Base-by-base conservation (phyloP, 1,140 invertebrate species). In the Aphis craccivora region DNA sequence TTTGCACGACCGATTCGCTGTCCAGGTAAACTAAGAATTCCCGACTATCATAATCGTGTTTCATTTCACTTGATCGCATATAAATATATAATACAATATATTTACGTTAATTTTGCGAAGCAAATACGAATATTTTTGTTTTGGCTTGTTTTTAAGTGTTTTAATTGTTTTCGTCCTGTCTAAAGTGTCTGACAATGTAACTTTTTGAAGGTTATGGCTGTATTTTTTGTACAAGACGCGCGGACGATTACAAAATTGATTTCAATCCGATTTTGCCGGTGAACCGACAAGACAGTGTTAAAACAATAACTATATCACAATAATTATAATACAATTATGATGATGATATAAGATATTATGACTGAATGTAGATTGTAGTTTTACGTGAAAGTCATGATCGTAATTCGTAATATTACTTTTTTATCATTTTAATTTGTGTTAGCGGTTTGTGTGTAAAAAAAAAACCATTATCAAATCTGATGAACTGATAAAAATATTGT, bases 171-270 rank as follows among this genome's bases (percentile, higher is more conserved):
- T 37, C 88, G 35, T 53, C n/a, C 9, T 11, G 30, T 88, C 20
- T n/a, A 45, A 30, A 86, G 37, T 43, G 40, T 43, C 25, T 5
- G 25, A 45, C 11, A 25, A 37, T 40, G 40, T n/a, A 30, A 76
- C 40, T 2, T 81, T 91, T 92, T 92, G 60, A 83, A 92, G 91
- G 91, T 92, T 92, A 92, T 92, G 91, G 45, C n/a, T 20, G 45
- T 84, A 92, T 1, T n/a, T 43, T 51, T 22, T 1, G 25, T 2
- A 91, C 67, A 8, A 40, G 83, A 35, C 43, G 43, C 53, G 60
- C n/a, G 9, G 45, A n/a, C 11, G 25, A 25, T 40, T 7, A 30
- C 9, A 35, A 90, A 37, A 40, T 90, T 22, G 18, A 22, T 51
- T 25, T 37, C 22, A 8, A 37, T n/a, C 4, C 22, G 51, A 60